Conservation (phyloP, 2,113 vertebrate species). For the Procapra przewalskii region DNA sequence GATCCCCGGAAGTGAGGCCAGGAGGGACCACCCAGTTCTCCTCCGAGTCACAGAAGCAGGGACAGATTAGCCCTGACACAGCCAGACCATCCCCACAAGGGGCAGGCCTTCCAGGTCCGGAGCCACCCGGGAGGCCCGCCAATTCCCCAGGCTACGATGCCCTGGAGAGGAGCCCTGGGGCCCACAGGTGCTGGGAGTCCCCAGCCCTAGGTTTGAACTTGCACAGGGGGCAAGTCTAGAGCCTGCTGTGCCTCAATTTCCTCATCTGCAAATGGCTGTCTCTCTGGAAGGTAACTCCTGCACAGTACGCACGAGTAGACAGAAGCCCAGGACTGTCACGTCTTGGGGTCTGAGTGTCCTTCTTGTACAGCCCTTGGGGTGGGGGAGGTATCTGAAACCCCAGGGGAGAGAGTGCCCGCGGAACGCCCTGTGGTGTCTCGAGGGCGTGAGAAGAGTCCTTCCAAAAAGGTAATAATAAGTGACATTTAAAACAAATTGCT, state of each 20-base stretch:
- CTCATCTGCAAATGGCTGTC: background rate
- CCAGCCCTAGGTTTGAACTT: background rate
- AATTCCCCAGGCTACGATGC: accelerated
- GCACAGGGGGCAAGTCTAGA: background rate
- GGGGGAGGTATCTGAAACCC: background rate
- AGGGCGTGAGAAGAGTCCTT: background rate
- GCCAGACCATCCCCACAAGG: background rate
- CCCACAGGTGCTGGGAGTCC: background rate
- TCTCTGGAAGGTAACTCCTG: background rate
- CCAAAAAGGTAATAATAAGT: background rate
- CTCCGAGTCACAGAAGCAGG: background rate
- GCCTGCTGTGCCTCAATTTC: background rate
- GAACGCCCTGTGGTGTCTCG: accelerated
- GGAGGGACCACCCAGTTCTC: too few species aligned
- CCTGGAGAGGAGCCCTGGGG: background rate
- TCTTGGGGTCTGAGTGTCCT: background rate
- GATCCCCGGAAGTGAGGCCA: too few species aligned
- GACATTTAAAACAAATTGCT: background rate
- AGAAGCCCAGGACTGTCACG: background rate
- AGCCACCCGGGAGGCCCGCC: accelerated
- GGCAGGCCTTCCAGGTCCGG: background rate
- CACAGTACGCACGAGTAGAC: accelerated
- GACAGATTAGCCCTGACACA: background rate
- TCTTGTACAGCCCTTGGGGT: background rate
- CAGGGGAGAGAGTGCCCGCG: too few species aligned